Evolutionary conservation across 2,113 vertebrate genomes (phyloP).

Genomic region (Urocolius indicus): DNA sequence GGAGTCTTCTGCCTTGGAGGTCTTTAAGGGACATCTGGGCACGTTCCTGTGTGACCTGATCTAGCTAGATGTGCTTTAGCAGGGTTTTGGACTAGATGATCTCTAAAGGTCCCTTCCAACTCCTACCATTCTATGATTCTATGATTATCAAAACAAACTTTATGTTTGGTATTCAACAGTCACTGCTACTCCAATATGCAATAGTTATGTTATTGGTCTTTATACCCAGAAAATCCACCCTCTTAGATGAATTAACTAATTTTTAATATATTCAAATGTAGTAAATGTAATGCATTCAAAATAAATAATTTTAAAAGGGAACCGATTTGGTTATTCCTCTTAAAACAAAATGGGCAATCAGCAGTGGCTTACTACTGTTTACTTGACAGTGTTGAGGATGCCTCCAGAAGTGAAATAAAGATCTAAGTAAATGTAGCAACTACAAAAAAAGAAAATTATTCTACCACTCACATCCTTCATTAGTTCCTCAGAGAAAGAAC

Average conservation of each 20-base stretch:
- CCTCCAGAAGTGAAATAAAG: neutral
- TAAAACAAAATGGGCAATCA: neutral
- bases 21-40: too few species aligned
- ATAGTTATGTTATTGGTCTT: neutral
- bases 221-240: neutral
- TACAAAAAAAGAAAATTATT: neutral
- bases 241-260: neutral
- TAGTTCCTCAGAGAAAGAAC: neutral
- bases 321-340: neutral
- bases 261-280: neutral
- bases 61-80: too few species aligned
- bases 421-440: neutral
- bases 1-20: too few species aligned
- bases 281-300: neutral
- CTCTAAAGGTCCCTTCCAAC: too few species aligned
- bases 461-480: neutral
- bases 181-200: rapidly evolving
- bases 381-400: neutral
- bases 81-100: too few species aligned
- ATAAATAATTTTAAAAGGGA: neutral
- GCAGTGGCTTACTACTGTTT: neutral
- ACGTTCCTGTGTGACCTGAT: too few species aligned
- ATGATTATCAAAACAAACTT: neutral
- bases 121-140: too few species aligned
- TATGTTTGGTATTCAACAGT: neutral